Evolutionary conservation across 2,113 vertebrate genomes (phyloP), one percentile per base, ranked within the genome.

Genomic region (Cromileptes altivelis): DNA sequence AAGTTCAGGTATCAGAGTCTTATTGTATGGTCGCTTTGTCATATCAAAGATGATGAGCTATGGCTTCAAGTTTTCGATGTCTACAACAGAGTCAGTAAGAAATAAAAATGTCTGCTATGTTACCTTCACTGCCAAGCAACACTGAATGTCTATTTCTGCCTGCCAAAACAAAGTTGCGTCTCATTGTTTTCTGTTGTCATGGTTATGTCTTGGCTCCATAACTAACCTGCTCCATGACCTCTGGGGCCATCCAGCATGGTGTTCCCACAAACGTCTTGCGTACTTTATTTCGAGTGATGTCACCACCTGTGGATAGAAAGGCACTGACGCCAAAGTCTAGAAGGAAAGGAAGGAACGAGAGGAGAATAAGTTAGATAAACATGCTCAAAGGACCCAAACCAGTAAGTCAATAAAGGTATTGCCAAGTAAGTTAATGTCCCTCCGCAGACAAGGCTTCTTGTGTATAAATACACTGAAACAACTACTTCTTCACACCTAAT

Each of bases 211-310:
- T 27, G 27, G 27, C 27, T 27, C 27, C 27, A 27, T 27, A 27
- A 27, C 88, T 23, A 25, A 99, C 98, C 97, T 99, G 98, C 72
- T 99, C 98, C 98, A 99, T 99, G 70, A 99, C 98, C 90, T 99
- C 98, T 13, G 98, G 98, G 12, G 98, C 98, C 98, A 99, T 99
- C 98, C 98, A 99, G 87, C 98, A 99, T 25, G 98, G 98, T 1
- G 98, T 99, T 85, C 98, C 98, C 82, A 99, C 98, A 92, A 99
- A 99, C 0, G 98, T 99, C 94, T 99, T 99, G 75, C 98, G 96
- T 87, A 98, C 97, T 97, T 99, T 99, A 94, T 98, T 99, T 72
- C 98, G 95, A 52, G 98, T 99, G 77, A 99, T 98, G 94, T 99
- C 98, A 70, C 98, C 98, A 65, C 98, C 98, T 15, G 98, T 97